phyloP scores from a whole-genome alignment of 2,888 invertebrate species.

The Ophioninae sp. region DNA sequence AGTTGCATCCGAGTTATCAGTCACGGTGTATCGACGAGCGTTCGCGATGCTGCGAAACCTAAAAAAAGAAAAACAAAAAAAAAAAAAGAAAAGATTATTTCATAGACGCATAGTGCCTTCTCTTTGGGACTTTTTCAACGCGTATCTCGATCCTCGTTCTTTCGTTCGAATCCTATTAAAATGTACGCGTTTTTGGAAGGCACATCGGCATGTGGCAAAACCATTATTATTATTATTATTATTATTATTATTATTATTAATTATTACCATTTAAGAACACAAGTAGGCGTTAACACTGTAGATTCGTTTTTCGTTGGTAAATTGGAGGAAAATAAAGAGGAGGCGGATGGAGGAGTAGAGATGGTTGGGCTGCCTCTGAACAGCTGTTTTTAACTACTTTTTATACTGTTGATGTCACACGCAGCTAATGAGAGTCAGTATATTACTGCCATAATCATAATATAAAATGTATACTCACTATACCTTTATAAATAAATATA shows the following conservation, averaged over 20 bases:
- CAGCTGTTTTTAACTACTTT: constrained; percentile 75
- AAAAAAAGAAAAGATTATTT: constrained; percentile 45
- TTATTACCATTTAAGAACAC: constrained; percentile 53
- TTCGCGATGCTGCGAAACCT: constrained; percentile 39
- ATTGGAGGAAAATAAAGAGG: constrained; percentile 4
- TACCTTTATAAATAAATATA: constrained; percentile 79
- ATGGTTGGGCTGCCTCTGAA: constrained; percentile 71
- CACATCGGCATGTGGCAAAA: constrained; percentile 61
- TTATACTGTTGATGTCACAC: constrained; percentile 77
- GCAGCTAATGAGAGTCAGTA: constrained; percentile 76
- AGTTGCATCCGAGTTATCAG: constrained; percentile 50
- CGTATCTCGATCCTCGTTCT: constrained; percentile 56
- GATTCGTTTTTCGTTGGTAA: constrained; percentile 65
- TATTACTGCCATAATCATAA: constrained; percentile 78
- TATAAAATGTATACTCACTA: constrained; percentile 77
- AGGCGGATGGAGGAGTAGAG: constrained; percentile 33
- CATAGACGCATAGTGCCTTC: constrained; percentile 75
- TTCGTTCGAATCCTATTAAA: constrained; percentile 46
- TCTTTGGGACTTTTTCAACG: constrained; percentile 71
- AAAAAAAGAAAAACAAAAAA: constrained; percentile 15
- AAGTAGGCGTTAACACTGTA: constrained; percentile 49
- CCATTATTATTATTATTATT: constrained; percentile 41
- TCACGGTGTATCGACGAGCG: constrained; percentile 42
- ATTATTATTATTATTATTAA: constrained; percentile 36
- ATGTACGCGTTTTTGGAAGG: constrained; percentile 59